These are phyloP conservation scores for Pollimyrus isidori DNA, from an alignment of 2,113 vertebrate genomes.

Conservation along the genomic window DNA sequence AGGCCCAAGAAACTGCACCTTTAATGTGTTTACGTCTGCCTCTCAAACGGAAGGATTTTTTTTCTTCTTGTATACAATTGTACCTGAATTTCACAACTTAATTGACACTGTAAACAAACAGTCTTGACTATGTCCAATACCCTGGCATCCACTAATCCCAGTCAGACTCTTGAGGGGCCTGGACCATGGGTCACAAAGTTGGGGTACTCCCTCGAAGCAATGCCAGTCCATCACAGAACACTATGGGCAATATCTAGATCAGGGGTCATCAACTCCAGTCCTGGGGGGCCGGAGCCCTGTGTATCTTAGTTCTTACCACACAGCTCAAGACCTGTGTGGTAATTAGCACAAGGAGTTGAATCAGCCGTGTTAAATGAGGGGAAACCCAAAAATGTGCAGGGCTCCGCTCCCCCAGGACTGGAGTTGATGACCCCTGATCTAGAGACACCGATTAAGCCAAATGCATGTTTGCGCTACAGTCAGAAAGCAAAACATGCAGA, in stretches of 20 bases:
- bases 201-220: not conserved
- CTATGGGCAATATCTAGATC: not conserved
- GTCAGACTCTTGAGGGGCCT: not conserved
- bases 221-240: not conserved
- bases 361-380: too few relatives aligned
- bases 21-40: not conserved
- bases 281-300: too few relatives aligned
- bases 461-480: not conserved
- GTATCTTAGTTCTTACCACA: too few relatives aligned
- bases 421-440: too few relatives aligned
- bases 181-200: not conserved
- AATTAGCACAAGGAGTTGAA: too few relatives aligned
- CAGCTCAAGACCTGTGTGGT: too few relatives aligned
- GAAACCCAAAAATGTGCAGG: too few relatives aligned
- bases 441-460: not conserved
- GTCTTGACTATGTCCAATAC: not conserved
- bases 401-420: too few relatives aligned
- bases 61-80: too few relatives aligned
- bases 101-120: not conserved
- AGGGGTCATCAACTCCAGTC: too few relatives aligned
- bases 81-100: not conserved
- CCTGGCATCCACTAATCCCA: not conserved
- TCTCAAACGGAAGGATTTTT: not conserved
- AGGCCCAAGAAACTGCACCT: not conserved
- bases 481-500: not conserved